Conservation (phyloP, 2,797 vertebrate species). For the Jordanella pulchra region DNA sequence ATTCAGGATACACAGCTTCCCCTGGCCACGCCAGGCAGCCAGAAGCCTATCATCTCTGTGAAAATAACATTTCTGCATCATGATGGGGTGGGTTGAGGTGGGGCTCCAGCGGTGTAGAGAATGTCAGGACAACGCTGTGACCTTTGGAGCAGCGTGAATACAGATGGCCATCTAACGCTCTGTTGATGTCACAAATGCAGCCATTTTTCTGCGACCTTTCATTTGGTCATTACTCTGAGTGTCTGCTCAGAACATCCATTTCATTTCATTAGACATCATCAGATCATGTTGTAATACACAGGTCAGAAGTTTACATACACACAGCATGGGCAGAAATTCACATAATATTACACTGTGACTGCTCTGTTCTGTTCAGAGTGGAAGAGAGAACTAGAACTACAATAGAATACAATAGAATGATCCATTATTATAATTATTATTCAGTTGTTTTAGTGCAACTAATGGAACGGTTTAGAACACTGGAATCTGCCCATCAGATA, state of each 20-base stretch:
- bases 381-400: too few species aligned
- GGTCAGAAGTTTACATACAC: neutral
- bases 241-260: slow-evolving; percentile 14
- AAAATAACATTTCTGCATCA: slow-evolving; percentile 60
- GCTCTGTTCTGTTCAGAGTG: too few species aligned
- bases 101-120: slow-evolving; percentile 63
- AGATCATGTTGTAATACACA: neutral
- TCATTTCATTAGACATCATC: neutral
- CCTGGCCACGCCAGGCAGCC: slow-evolving; percentile 22
- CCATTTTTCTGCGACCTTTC: slow-evolving; percentile 66
- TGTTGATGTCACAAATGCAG: slow-evolving; percentile 47
- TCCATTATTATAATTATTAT: too few species aligned
- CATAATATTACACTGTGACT: too few species aligned
- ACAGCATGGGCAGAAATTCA: too few species aligned
- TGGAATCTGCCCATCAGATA: too few species aligned
- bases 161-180: slow-evolving; percentile 63
- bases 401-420: too few species aligned
- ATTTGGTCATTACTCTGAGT: slow-evolving; percentile 24
- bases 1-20: slow-evolving; percentile 49
- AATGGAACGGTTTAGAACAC: too few species aligned
- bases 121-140: slow-evolving; percentile 72
- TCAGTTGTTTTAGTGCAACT: too few species aligned
- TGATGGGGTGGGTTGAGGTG: neutral
- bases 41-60: slow-evolving; percentile 57
- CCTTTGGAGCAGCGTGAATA: slow-evolving; percentile 72